Evolutionary conservation across 2,888 invertebrate species (phyloP), one percentile per base, ranked within the genome.

Genomic region (Odiellus spinosus): DNA sequence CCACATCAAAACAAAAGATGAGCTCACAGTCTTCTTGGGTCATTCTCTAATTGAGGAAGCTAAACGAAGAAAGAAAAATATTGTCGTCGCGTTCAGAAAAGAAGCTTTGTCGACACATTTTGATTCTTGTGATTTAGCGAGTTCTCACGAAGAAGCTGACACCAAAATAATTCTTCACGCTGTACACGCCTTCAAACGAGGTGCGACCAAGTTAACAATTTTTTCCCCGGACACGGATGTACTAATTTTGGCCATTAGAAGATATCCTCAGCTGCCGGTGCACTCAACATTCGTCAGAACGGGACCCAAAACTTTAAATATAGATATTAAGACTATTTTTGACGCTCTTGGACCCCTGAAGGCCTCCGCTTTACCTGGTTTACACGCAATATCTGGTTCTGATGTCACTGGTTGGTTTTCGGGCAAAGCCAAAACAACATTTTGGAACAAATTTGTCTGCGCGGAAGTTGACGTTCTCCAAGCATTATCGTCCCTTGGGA

Each of bases 101-200:
- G 38, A 15, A 15, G 38, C 38, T 15, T 5, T 14, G 4, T 4
- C 15, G 4, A 38, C 38, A 6, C 38, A 38, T 38, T 15, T 38
- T 14, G 38, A 38, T 6, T 5, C 38, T 17, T 5, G 5, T 11
- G 14, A 6, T 11, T 17, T 38, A 6, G 11, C 3, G 3, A 38
- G 38, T 38, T 15, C 38, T 6, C 38, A 38, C 38, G 38, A 38
- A 38, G 15, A 38, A 11, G 38, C 38, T 38, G 38, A 38, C 38
- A 15, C 15, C 5, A 38, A 38, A 11, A 38, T 38, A 38, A 38
- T 38, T 15, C 17, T 38, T 6, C 38, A 38, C 17, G 38, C 38
- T 38, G 17, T 38, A 6, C 4, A 3, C 11, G 4, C 5, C 14
- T 4, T 11, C 14, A 3, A 38, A 15, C 3, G 15, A 15, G 38